Percentiles rank a stretch among this genome's conserved stretches.
These are phyloP conservation scores for Lucifuga dentata DNA, from an alignment of 2,113 vertebrate genomes.

Conservation along the genomic window DNA sequence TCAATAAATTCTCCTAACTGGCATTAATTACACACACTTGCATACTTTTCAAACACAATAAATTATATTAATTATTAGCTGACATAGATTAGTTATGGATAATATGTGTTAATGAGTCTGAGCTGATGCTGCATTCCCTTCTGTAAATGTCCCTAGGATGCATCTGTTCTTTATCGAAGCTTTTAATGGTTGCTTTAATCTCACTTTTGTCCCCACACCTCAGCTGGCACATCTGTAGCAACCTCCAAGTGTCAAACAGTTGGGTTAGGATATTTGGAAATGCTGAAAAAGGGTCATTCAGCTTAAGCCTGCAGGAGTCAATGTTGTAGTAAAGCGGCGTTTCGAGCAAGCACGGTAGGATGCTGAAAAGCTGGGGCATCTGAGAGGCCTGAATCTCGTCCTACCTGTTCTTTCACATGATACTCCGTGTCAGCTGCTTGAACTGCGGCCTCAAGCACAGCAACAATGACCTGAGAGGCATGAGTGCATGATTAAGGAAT, in stretches of 20 bases:
- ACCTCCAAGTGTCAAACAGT: slow-evolving; percentile 22
- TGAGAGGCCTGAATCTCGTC: slow-evolving; percentile 59
- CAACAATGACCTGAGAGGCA: slow-evolving; percentile 48
- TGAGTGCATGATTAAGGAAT: slow-evolving; percentile 24
- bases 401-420: slow-evolving; percentile 69
- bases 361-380: slow-evolving; percentile 35
- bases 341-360: slow-evolving; percentile 24
- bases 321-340: not conserved
- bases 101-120: slow-evolving; percentile 25
- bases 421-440: slow-evolving; percentile 34
- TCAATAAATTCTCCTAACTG: slow-evolving; percentile 17
- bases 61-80: slow-evolving; percentile 31
- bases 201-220: slow-evolving; percentile 19
- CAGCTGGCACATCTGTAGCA: slow-evolving; percentile 12
- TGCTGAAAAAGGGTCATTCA: slow-evolving; percentile 5
- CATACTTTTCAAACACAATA: not conserved
- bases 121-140: slow-evolving; percentile 19
- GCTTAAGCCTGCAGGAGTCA: slow-evolving; percentile 6
- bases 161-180: slow-evolving; percentile 40
- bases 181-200: slow-evolving; percentile 18
- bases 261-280: slow-evolving; percentile 5
- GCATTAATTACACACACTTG: slow-evolving; percentile 19
- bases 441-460: slow-evolving; percentile 45
- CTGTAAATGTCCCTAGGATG: slow-evolving; percentile 34
- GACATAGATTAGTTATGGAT: slow-evolving; percentile 22